phyloP scores from a whole-genome alignment of 1,140 invertebrate species.

The Streblospio benedicti region DNA sequence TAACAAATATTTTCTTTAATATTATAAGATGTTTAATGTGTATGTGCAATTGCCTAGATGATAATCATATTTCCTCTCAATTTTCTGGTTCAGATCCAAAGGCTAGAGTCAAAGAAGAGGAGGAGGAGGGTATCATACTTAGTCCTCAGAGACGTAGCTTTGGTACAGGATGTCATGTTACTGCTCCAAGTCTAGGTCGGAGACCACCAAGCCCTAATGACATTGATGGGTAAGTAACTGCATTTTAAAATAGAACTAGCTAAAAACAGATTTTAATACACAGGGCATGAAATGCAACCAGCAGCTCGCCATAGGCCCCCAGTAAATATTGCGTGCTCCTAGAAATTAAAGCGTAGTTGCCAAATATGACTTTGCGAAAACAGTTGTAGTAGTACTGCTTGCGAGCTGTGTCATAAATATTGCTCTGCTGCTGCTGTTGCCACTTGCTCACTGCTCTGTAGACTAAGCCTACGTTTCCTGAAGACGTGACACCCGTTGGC shows the following conservation, averaged over 20 bases:
- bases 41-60: slow-evolving; percentile 14
- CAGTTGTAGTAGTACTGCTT: background rate
- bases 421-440: too few relatives aligned
- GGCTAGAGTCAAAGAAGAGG: slow-evolving; percentile 65
- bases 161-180: slow-evolving; percentile 65
- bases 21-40: slow-evolving; percentile 24
- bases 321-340: background rate
- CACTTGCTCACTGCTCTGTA: too few relatives aligned
- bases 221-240: too few relatives aligned
- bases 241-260: too few relatives aligned
- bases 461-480: too few relatives aligned
- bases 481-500: too few relatives aligned
- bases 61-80: background rate
- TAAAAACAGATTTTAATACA: too few relatives aligned
- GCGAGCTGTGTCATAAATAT: background rate
- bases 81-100: slow-evolving; percentile 3
- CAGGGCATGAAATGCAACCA: too few relatives aligned
- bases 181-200: slow-evolving; percentile 13
- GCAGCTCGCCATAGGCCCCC: too few relatives aligned
- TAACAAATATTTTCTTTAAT: background rate
- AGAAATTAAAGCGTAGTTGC: background rate
- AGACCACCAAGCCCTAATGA: background rate
- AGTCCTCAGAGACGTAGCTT: slow-evolving; percentile 74
- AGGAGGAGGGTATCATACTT: slow-evolving; percentile 71
- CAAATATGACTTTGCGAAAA: background rate